Evolutionary conservation across 2,113 vertebrate species (phyloP), one percentile per base, ranked within the genome.

Genomic region (Triplophysa tibetana): DNA sequence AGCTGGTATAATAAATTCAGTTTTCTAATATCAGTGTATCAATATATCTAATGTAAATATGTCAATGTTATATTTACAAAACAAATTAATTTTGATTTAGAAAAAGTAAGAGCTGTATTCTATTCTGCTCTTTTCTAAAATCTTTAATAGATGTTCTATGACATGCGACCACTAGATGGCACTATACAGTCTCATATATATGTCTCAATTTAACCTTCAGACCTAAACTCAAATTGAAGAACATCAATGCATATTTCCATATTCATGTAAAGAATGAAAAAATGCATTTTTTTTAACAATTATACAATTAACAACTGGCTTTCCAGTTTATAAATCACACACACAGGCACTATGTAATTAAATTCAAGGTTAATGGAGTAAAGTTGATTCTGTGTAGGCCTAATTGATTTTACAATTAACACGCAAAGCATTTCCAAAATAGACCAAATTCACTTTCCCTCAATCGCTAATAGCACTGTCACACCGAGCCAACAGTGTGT

Each of bases 131-230:
- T 38, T 7, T 38, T 50, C 14, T 50, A 50, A 70, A 70, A 7
- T 50, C 13, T 2, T 29, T 13, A 29, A 2, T 9, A 4, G 10
- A 33, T 38, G 52, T 14, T 60, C 8, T 16, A 8, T 60, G n/a
- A 73, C 5, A 58, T 11, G 8, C 60, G 52, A 13, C 41, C 72
- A 19, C 17, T 48, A 75, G 72, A 62, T 60, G 38, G 72, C 41
- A 12, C n/a, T 56, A 74, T 24, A 74, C 7, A 45, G 21, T 52
- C 54, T n/a, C n/a, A n/a, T n/a, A n/a, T n/a, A n/a, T n/a, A n/a
- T n/a, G n/a, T n/a, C n/a, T 72, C 14, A 29, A 26, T 72, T 17
- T 56, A 70, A 38, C 10, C 41, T 54, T 17, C 16, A 52, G 48
- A 23, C 41, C 0, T 14, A 54, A 3, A 6, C 5, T 5, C 4